Conservation (phyloP, 2,113 vertebrate species). For the Tetrax tetrax region DNA sequence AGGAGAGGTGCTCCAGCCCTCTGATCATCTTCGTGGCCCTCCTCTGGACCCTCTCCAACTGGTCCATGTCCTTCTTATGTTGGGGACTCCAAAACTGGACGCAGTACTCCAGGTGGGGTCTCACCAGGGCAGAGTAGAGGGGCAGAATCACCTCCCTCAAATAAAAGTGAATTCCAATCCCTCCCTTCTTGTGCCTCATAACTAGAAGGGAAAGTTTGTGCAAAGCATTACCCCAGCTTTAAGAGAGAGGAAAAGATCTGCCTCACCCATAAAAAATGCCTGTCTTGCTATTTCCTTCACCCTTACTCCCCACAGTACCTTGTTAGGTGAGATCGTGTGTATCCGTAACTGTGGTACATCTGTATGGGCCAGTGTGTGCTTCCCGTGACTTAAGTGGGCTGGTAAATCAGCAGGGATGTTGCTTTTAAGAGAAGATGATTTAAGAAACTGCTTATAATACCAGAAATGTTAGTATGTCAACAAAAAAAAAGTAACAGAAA, state of each 20-base stretch:
- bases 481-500: background rate
- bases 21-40: too few species aligned
- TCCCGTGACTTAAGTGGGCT: background rate
- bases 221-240: background rate
- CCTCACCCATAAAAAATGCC: background rate
- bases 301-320: background rate
- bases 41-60: too few species aligned
- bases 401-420: background rate
- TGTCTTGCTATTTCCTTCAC: background rate
- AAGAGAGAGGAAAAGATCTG: background rate
- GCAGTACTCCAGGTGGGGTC: too few species aligned
- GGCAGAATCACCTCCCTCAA: too few species aligned
- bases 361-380: background rate
- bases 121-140: too few species aligned
- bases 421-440: background rate
- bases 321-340: accelerated
- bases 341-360: background rate
- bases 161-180: background rate
- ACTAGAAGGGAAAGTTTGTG: background rate
- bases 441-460: background rate
- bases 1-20: too few species aligned
- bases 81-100: too few species aligned
- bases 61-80: too few species aligned
- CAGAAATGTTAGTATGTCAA: background rate
- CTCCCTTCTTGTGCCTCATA: background rate